These are phyloP conservation scores for Dorcus hopei DNA, from an alignment of 2,888 invertebrate species.

Conservation along the genomic window DNA sequence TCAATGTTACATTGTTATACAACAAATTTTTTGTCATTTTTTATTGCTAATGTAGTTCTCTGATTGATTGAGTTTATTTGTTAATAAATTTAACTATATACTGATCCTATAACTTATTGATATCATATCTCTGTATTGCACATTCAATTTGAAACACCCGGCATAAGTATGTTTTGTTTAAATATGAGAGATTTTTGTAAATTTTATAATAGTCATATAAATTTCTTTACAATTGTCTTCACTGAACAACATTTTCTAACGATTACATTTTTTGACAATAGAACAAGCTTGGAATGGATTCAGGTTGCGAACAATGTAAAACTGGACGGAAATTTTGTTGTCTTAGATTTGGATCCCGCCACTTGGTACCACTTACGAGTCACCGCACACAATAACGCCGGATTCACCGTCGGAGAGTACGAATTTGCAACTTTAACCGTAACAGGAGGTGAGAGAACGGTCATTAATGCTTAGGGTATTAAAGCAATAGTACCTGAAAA, in stretches of 20 bases:
- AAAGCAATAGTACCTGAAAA: constrained; percentile 50
- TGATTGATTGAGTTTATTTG: too few relatives aligned
- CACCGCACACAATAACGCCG: constrained; percentile 93
- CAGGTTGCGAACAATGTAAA: constrained; percentile 92
- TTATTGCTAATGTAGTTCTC: too few relatives aligned
- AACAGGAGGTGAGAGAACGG: constrained; percentile 77
- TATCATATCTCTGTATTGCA: too few relatives aligned
- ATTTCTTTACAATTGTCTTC: neutral
- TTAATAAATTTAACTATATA: too few relatives aligned
- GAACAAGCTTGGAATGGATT: constrained; percentile 86
- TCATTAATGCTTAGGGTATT: neutral
- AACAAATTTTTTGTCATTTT: too few relatives aligned
- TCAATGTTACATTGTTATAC: too few relatives aligned
- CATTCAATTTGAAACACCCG: too few relatives aligned
- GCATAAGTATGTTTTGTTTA: too few relatives aligned
- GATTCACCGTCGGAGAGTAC: constrained; percentile 91
- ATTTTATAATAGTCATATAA: too few relatives aligned
- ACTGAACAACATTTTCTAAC: neutral
- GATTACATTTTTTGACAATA: constrained; percentile 38
- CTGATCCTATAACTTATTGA: neutral
- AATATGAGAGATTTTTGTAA: too few relatives aligned
- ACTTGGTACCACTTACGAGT: constrained; percentile 91
- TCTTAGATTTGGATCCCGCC: constrained; percentile 87
- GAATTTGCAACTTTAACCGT: constrained; percentile 93
- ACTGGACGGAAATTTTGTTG: constrained; percentile 85